Base-by-base conservation (phyloP, 2,113 vertebrate genomes). In the Mola mola region DNA sequence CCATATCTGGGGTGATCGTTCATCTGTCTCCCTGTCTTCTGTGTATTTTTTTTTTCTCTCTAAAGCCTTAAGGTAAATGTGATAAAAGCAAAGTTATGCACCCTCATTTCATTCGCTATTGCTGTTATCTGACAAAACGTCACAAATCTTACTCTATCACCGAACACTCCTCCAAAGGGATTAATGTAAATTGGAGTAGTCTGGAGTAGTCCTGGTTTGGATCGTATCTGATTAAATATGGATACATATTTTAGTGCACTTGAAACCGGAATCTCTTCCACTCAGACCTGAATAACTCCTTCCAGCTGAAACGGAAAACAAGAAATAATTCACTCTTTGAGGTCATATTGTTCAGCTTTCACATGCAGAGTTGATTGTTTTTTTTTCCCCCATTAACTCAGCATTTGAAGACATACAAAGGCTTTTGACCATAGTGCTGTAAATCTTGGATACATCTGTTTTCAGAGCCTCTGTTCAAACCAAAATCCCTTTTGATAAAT, bases 191-290 rank as follows among this genome's bases (percentile, higher is more conserved):
- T 49, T 51, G 15, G 8, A 0, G 0, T 44, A 28, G n/a, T 29
- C 34, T 41, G 21, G 43, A 37, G n/a, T 43, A 17, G 11, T 29
- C 29, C 58, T 24, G 31, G 19, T 65, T 57, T 57, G 20, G 25
- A 69, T 56, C 20, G 19, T 22, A 29, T 22, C 16, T 46, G 29
- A 66, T 75, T 66, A 65, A 75, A 63, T 66, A 75, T 72, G 25
- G 49, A 75, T 26, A 34, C 8, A 13, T 49, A 31, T 34, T 66
- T 42, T 40, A 22, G 38, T 42, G 31, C 29, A 9, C 42, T 59
- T 49, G 2, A 57, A 71, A 46, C 20, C 8, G 15, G 16, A 17
- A 28, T 63, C 3, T 49, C 17, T 34, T 43, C 10, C 42, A 11
- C 41, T 3, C 15, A 40, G 37, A 28, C 15, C 5, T 25, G 5